Evolutionary conservation across 2,113 vertebrate species (phyloP), one percentile per base, ranked within the genome.

Genomic region (Lampris incognitus): DNA sequence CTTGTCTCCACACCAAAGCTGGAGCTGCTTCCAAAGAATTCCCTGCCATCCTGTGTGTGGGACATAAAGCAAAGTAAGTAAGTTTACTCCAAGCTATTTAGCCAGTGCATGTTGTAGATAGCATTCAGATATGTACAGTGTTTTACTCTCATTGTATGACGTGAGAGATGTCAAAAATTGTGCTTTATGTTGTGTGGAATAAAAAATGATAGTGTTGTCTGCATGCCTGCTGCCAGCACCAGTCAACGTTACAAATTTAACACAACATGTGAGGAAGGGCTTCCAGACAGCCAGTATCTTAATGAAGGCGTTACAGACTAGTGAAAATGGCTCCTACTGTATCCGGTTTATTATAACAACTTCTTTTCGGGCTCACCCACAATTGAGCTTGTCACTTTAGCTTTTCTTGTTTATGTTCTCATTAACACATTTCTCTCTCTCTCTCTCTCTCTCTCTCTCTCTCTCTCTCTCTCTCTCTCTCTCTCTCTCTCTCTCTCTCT

Each of bases 1-100:
- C 70, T 67, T 24, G 42, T 68, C 69, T 83, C 71, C 49, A n/a
- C 49, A 69, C 79, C 70, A 0, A 76, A 51, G 48, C 48, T 9
- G 1, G 2, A 60, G 44, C 41, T 59, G 72, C 50, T 51, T 44
- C 74, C 84, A 87, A 74, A 85, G 42, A 38, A 78, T 73, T 77
- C 42, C 10, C 58, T 67, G 67, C 67, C 79, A 5, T 58, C 66
- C 60, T 36, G 72, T 6, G 57, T 55, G 51, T 56, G 74, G 39
- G 24, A 81, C 79, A 42, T 41, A 58, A 75, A 59, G 11, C 5
- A 0, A 68, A 74, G 87, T 89, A 76, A 87, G 88, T 89, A 7
- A 74, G 39, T 60, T 59, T 41, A 46, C 44, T 77, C 81, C 40
- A 0, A 58, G 1, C 5, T 56, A 1, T 42, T 49, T 13, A 0